A percentile compares a stretch with the other conserved stretches of the same genome.
phyloP scores from a whole-genome alignment of 2,113 vertebrate genomes.

The Poeciliopsis turrubarensis region DNA sequence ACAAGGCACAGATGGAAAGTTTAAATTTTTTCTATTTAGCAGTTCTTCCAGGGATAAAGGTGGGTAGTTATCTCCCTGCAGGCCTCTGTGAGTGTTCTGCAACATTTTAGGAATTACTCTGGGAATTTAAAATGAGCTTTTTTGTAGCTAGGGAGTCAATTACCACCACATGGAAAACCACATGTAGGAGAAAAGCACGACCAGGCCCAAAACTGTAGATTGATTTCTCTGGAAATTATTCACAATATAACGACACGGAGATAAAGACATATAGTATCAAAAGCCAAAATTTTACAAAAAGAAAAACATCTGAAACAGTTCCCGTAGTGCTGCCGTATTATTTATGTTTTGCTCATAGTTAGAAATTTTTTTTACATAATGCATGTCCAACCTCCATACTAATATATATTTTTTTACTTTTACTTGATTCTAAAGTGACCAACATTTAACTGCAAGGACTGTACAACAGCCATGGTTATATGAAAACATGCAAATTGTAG shows the following conservation, averaged over 20 bases:
- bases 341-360: neutral
- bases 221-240: neutral
- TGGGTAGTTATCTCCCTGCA: slow-evolving; percentile 1
- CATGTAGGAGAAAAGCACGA: neutral
- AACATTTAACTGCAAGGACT: neutral
- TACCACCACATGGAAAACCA: neutral
- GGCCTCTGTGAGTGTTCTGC: neutral
- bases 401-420: no score
- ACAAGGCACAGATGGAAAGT: neutral
- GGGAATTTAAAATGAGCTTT: slow-evolving; percentile 3
- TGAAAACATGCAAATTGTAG: no score
- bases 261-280: neutral
- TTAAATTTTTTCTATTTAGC: neutral
- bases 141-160: neutral
- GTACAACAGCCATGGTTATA: neutral
- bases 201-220: neutral
- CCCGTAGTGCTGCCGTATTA: neutral
- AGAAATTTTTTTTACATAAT: no score
- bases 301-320: neutral
- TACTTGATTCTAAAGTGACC: no score
- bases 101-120: neutral
- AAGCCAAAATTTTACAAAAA: neutral
- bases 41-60: slow-evolving; percentile 13
- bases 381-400: no score
- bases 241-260: neutral